Evolutionary conservation across 2,888 invertebrate species (phyloP).

Genomic region (Macropis europaea): DNA sequence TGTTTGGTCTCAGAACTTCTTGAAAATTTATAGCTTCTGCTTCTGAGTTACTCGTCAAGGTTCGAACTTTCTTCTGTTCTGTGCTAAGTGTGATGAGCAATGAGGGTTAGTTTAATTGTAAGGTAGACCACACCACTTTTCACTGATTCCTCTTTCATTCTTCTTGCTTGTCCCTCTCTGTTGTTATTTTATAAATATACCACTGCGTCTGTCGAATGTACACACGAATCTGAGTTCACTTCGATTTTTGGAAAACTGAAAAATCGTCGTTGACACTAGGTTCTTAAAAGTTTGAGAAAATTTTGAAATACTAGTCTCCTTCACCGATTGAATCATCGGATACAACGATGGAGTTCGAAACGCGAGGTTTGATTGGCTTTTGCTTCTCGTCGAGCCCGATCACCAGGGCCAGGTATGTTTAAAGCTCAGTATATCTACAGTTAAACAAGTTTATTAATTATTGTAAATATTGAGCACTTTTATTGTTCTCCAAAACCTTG

Average conservation of each 20-base stretch:
- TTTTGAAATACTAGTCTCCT: not conserved
- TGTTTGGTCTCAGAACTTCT: not conserved
- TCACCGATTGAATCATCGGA: not conserved
- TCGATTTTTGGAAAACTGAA: conserved; percentile 46
- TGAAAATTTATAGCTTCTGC: too few relatives aligned
- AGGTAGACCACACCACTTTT: not conserved
- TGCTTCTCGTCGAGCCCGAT: conserved; percentile 69
- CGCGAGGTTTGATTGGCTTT: conserved; percentile 71
- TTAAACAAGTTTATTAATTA: not conserved
- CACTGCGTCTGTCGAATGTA: too few relatives aligned
- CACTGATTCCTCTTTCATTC: not conserved
- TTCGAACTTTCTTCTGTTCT: not conserved
- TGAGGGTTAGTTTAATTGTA: not conserved
- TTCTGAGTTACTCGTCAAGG: too few relatives aligned
- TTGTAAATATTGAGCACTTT: not conserved
- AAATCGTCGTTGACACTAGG: conserved; percentile 48
- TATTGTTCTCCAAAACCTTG: too few relatives aligned
- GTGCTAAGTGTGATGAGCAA: not conserved
- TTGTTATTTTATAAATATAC: too few relatives aligned
- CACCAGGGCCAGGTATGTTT: conserved; percentile 70
- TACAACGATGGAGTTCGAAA: conserved; percentile 71
- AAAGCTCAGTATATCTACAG: not conserved
- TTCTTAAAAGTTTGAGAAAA: not conserved
- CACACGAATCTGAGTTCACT: conserved; percentile 35
- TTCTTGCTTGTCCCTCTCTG: not conserved